A percentile compares a stretch with the other conserved stretches of the same genome.
Evolutionary conservation across 2,888 invertebrate genomes (phyloP).

Genomic region (Drosophila hawaiiensis): DNA sequence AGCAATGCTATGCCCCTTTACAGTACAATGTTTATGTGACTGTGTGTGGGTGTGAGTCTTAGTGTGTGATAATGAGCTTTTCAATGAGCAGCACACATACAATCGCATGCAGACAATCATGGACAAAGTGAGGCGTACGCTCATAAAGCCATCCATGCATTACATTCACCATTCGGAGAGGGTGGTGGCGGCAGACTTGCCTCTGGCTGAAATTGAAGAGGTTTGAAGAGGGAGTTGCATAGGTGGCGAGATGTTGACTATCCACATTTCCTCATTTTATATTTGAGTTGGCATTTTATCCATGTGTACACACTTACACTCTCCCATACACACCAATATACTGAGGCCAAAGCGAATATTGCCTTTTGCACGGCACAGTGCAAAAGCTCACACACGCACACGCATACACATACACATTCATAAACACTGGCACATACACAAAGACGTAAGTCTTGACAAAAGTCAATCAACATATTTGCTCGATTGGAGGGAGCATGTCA

Average conservation of each 20-base stretch:
- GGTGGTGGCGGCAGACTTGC: neutral
- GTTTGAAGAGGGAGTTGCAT: neutral
- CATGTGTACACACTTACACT: conserved; percentile 22
- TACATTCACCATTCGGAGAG: conserved; percentile 32
- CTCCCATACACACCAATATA: conserved; percentile 21
- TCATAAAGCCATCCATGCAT: conserved; percentile 48
- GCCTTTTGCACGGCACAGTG: conserved; percentile 31
- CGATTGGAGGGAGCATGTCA: conserved; percentile 72
- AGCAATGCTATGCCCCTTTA: conserved; percentile 27
- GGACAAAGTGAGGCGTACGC: conserved; percentile 25
- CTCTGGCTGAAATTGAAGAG: conserved; percentile 39
- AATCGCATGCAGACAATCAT: conserved; percentile 20
- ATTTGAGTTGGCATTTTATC: conserved; percentile 66
- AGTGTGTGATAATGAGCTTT: conserved; percentile 61
- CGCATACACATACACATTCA: conserved; percentile 13
- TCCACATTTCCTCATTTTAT: conserved; percentile 72
- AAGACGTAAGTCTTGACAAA: conserved; percentile 71
- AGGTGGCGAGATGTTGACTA: conserved; percentile 17
- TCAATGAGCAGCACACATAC: conserved; percentile 48
- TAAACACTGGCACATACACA: conserved; percentile 17
- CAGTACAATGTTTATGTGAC: conserved; percentile 14
- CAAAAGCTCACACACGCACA: conserved; percentile 37
- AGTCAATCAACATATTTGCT: conserved; percentile 81
- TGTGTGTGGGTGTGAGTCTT: conserved; percentile 29
- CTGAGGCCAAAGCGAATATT: conserved; percentile 7